Conservation (phyloP, 2,797 vertebrate genomes). For the Enteromius mattozi region DNA sequence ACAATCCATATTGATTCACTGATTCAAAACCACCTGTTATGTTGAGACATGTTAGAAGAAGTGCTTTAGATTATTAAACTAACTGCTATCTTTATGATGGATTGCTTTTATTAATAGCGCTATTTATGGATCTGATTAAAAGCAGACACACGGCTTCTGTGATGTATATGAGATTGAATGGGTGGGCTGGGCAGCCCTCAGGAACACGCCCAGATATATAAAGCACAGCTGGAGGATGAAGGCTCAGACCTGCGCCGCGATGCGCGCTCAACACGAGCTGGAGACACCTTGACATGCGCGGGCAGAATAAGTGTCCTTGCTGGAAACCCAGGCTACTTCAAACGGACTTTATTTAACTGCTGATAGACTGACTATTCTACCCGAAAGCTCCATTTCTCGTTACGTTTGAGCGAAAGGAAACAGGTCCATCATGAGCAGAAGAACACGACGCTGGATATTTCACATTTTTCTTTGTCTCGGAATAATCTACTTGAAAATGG, state of each 20-base stretch:
- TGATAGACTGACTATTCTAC: neutral
- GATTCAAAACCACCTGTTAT: neutral
- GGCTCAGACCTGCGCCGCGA: constrained; percentile 71
- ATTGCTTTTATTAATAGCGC: neutral
- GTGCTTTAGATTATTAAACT: neutral
- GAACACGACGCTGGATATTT: constrained; percentile 94
- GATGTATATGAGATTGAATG: constrained; percentile 70
- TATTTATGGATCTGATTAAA: neutral
- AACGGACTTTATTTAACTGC: constrained; percentile 63
- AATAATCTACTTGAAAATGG: constrained; percentile 95
- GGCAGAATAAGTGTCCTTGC: neutral
- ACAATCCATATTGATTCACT: neutral
- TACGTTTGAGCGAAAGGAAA: constrained; percentile 70
- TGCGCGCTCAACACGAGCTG: constrained; percentile 27
- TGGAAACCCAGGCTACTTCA: constrained; percentile 52
- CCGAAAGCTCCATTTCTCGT: constrained; percentile 48
- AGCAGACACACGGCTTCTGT: neutral
- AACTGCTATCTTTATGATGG: neutral
- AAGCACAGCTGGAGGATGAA: constrained; percentile 6
- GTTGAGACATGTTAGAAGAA: neutral
- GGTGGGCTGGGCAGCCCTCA: constrained; percentile 74
- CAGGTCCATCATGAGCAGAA: constrained; percentile 91
- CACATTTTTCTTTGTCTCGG: constrained; percentile 94
- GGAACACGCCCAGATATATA: constrained; percentile 56
- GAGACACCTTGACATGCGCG: constrained; percentile 60